phyloP scores from a whole-genome alignment of 2,113 vertebrate species.

The Ammodramus savannarum region DNA sequence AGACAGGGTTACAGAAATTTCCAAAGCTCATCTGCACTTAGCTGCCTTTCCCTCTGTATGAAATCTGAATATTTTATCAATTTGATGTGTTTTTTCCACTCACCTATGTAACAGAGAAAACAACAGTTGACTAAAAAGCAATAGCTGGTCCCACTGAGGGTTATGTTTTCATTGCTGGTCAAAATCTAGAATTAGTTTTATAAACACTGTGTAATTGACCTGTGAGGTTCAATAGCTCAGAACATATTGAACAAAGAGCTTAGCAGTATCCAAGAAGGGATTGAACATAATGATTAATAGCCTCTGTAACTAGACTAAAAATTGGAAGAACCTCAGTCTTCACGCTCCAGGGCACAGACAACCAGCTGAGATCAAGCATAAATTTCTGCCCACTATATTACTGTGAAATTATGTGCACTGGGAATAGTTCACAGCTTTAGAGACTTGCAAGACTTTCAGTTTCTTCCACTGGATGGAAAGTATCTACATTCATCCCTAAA shows the following conservation, averaged over 20 bases:
- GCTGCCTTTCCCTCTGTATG: background rate
- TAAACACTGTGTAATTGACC: conserved; percentile 50
- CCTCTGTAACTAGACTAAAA: conserved; percentile 21
- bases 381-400: background rate
- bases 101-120: background rate
- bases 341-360: conserved; percentile 34
- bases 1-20: background rate
- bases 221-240: conserved; percentile 48
- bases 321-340: conserved; percentile 28
- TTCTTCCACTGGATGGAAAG: background rate
- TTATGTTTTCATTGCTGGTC: conserved; percentile 24
- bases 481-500: background rate
- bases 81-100: background rate
- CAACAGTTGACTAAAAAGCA: conserved; percentile 16
- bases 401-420: background rate
- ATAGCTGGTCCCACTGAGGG: background rate
- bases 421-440: background rate
- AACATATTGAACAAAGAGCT: conserved; percentile 43
- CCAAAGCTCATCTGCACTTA: background rate
- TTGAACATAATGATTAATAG: conserved; percentile 56
- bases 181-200: conserved; percentile 51
- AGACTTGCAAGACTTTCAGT: background rate
- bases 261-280: conserved; percentile 30
- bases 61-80: background rate
- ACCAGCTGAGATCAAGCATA: conserved; percentile 39